A percentile compares a stretch with the other conserved stretches of the same genome.
phyloP scores from a whole-genome alignment of 2,113 vertebrate species.

The Larimichthys polyactis region DNA sequence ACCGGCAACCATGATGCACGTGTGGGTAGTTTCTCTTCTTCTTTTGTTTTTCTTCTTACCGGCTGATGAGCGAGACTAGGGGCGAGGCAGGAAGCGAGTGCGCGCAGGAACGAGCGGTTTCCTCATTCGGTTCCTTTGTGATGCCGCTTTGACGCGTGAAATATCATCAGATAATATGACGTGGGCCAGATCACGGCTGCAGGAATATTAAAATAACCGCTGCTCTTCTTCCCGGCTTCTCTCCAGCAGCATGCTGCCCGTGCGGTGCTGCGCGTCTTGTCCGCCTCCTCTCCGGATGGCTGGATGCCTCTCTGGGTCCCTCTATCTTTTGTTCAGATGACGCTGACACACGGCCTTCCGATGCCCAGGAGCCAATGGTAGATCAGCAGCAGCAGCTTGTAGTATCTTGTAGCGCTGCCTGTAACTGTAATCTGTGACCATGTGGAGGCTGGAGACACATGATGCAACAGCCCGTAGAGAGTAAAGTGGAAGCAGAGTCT shows the following conservation, averaged over 20 bases:
- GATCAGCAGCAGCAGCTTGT: background rate
- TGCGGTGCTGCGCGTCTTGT: too few species aligned
- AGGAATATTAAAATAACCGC: background rate
- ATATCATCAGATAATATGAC: rapidly evolving
- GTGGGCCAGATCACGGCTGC: rapidly evolving
- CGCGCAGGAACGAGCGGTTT: background rate
- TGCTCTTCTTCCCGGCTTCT: background rate
- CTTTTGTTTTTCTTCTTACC: too few species aligned
- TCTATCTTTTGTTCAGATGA: slow-evolving; percentile 22
- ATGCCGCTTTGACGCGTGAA: background rate
- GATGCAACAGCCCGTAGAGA: slow-evolving; percentile 1
- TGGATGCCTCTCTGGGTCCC: background rate
- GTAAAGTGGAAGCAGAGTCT: background rate
- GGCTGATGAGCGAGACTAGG: background rate
- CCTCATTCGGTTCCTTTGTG: slow-evolving; percentile 31
- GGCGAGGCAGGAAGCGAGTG: slow-evolving; percentile 1
- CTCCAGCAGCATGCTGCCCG: background rate
- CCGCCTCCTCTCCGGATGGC: background rate
- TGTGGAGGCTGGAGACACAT: background rate
- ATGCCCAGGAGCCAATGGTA: slow-evolving; percentile 71
- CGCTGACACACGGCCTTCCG: slow-evolving; percentile 59
- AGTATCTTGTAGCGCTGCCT: background rate
- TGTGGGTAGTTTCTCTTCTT: too few species aligned
- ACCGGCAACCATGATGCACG: slow-evolving; percentile 80
- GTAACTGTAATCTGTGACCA: background rate